Evolutionary conservation across 2,113 vertebrate genomes (phyloP).

Genomic region (Antechinus stuartii): DNA sequence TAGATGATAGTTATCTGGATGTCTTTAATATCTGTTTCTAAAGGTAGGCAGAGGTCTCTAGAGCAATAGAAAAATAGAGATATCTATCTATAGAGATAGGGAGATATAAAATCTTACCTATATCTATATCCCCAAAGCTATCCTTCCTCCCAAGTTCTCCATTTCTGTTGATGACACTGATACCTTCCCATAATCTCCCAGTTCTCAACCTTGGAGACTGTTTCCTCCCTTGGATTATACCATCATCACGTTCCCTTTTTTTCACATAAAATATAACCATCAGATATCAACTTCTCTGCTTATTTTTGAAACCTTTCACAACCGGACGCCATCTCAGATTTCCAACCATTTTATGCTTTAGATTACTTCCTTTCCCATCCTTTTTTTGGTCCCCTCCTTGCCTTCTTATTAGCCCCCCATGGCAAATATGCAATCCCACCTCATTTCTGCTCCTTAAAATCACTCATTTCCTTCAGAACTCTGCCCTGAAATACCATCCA

Average conservation of each 20-base stretch:
- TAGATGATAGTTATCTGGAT: no score
- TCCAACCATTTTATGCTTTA: not conserved
- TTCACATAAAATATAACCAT: not conserved
- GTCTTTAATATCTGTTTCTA: not conserved
- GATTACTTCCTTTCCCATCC: not conserved
- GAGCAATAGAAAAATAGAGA: not conserved
- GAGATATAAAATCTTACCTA: not conserved
- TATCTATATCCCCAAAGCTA: not conserved
- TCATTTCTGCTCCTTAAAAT: not conserved
- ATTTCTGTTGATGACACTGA: not conserved
- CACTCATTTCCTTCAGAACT: not conserved
- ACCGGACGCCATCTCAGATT: not conserved
- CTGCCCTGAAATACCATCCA: not conserved
- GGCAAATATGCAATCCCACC: not conserved
- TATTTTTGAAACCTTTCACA: not conserved
- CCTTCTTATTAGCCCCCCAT: not conserved
- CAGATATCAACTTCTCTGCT: not conserved
- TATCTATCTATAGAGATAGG: not conserved
- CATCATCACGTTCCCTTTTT: not conserved
- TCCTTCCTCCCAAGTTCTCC: not conserved
- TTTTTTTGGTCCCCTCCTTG: not conserved
- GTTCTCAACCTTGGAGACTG: not conserved
- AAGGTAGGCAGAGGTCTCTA: not conserved
- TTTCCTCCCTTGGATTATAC: not conserved
- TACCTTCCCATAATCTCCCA: conserved; percentile 3